Evolutionary conservation across 2,113 vertebrate species (phyloP).

Genomic region (Eleginops maclovinus): DNA sequence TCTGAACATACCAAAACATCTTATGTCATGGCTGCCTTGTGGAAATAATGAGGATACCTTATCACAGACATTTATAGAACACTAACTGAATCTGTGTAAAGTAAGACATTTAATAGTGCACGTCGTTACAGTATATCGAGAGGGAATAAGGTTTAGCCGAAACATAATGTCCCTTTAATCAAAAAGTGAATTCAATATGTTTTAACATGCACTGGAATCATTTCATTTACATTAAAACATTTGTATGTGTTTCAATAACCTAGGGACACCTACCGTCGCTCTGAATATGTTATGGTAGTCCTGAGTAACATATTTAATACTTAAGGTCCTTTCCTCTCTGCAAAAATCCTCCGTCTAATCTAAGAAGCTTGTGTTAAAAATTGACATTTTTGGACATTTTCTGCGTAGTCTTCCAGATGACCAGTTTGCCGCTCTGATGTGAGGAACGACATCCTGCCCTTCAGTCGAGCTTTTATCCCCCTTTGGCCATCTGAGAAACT

Average conservation of each 20-base stretch:
- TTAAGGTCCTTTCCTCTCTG: background rate
- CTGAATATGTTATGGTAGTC: background rate
- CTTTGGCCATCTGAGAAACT: no score
- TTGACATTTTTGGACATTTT: no score
- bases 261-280: background rate
- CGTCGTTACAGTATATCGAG: background rate
- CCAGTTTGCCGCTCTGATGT: no score
- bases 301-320: background rate
- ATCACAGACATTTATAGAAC: background rate
- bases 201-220: background rate
- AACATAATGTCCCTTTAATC: background rate
- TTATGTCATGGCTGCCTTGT: background rate
- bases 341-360: no score
- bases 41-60: background rate
- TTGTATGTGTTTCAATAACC: background rate
- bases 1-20: background rate
- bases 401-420: no score
- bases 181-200: background rate
- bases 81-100: background rate
- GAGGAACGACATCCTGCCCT: no score
- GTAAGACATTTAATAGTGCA: background rate
- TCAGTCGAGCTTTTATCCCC: no score
- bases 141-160: background rate
- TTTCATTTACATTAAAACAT: no score
- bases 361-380: no score